These are phyloP conservation scores for Eristalis arbustorum DNA, from an alignment of 2,888 invertebrate species.

Conservation along the genomic window DNA sequence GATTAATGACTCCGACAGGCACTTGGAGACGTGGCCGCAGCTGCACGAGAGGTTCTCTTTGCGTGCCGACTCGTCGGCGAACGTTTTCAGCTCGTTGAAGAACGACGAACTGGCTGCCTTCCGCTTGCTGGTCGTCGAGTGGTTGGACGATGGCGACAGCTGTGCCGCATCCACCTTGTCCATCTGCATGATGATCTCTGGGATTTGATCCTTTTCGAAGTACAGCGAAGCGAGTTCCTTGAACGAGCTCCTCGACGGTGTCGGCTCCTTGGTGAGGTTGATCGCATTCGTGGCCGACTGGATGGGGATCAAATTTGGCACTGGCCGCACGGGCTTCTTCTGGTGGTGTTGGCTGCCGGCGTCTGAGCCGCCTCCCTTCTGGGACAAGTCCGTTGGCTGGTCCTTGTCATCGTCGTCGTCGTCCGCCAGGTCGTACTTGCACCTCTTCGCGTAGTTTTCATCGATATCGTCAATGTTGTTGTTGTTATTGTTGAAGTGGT, in stretches of 20 bases:
- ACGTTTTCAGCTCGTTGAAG: slow-evolving; percentile 89
- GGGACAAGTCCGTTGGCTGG: slow-evolving; percentile 79
- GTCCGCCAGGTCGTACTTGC: slow-evolving; percentile 74
- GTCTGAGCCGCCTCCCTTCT: slow-evolving; percentile 79
- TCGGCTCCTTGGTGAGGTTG: slow-evolving; percentile 78
- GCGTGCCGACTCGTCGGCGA: slow-evolving; percentile 84
- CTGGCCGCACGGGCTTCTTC: slow-evolving; percentile 83
- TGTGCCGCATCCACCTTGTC: slow-evolving; percentile 75
- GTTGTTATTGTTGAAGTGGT: slow-evolving; percentile 76
- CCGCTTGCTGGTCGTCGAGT: slow-evolving; percentile 72
- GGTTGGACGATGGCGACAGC: slow-evolving; percentile 75
- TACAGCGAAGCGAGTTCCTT: slow-evolving; percentile 82
- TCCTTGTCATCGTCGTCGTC: slow-evolving; percentile 75
- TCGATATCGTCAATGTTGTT: slow-evolving; percentile 78
- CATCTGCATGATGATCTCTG: slow-evolving; percentile 73
- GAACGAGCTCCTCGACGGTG: slow-evolving; percentile 77
- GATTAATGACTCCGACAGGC: slow-evolving; percentile 89
- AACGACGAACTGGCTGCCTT: slow-evolving; percentile 85
- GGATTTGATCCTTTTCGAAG: slow-evolving; percentile 76
- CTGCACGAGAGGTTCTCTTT: slow-evolving; percentile 85
- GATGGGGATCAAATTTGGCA: slow-evolving; percentile 89
- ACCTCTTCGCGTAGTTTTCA: slow-evolving; percentile 76
- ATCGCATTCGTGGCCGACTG: slow-evolving; percentile 78
- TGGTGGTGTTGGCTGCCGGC: slow-evolving; percentile 69
- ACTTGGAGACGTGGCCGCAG: slow-evolving; percentile 90